A percentile compares a stretch with the other conserved stretches of the same genome.
Evolutionary conservation across 92 coral and sea anemone species (phyloP).

Genomic region (Porites rus): DNA sequence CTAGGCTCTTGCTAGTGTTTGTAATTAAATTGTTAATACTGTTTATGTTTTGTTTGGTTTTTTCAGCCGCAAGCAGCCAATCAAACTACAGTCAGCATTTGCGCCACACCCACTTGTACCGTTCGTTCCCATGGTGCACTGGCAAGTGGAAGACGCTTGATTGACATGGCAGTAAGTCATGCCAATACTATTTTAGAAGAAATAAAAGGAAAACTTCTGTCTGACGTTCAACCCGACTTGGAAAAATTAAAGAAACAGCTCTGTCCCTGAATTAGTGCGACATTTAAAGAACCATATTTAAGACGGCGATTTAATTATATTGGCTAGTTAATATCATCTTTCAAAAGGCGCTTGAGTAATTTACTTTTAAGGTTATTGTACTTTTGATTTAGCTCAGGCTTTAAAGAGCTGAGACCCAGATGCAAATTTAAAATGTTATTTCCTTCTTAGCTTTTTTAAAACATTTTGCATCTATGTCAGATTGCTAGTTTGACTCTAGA

Average conservation of each 20-base stretch:
- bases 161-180: not conserved
- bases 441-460: no score
- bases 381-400: no score
- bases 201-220: not conserved
- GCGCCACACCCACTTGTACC: not conserved
- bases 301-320: not conserved
- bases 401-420: no score
- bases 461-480: no score
- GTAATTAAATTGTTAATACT: not conserved
- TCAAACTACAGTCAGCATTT: not conserved
- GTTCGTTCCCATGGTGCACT: not conserved
- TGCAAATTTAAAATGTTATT: no score
- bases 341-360: not conserved
- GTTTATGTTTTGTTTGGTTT: not conserved
- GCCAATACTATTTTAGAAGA: constrained; percentile 5
- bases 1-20: no score
- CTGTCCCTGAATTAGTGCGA: not conserved
- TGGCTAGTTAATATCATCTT: not conserved
- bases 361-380: not conserved
- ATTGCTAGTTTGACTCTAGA: no score
- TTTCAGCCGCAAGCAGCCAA: not conserved
- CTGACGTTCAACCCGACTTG: not conserved
- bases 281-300: no score
- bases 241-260: not conserved
- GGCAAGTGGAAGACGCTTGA: not conserved